These are phyloP conservation scores for Brachionus calyciflorus DNA, from an alignment of 1,140 invertebrate genomes.

Conservation along the genomic window DNA sequence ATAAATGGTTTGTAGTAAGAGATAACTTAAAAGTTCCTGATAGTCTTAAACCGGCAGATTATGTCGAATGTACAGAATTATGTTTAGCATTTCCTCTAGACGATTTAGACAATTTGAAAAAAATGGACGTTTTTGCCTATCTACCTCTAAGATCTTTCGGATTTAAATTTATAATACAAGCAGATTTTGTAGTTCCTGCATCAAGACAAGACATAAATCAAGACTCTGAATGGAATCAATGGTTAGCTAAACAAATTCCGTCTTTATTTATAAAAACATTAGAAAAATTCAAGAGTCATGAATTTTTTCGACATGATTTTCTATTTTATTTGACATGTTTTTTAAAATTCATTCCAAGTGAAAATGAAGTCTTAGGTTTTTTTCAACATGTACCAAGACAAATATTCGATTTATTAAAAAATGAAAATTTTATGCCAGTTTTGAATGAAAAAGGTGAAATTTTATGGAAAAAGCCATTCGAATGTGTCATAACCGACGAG, in stretches of 20 bases:
- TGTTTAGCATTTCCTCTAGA: constrained; percentile 38
- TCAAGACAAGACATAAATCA: constrained; percentile 40
- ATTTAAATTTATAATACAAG: constrained; percentile 44
- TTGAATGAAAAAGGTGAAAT: background rate
- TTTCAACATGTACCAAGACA: constrained; percentile 16
- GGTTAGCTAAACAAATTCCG: constrained; percentile 36
- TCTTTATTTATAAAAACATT: constrained; percentile 14
- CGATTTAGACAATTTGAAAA: constrained; percentile 3
- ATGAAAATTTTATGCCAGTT: background rate
- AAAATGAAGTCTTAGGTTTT: background rate
- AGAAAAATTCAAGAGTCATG: background rate
- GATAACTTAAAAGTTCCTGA: background rate
- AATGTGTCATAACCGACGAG: constrained; percentile 10
- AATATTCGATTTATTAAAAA: constrained; percentile 8
- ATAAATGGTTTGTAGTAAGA: constrained; percentile 29
- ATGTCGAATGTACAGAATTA: background rate
- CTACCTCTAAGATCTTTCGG: constrained; percentile 40
- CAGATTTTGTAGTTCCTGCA: constrained; percentile 46
- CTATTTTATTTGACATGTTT: background rate
- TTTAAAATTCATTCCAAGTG: constrained; percentile 25
- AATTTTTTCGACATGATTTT: background rate
- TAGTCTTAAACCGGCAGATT: background rate
- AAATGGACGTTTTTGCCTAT: constrained; percentile 41
- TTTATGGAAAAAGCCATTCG: background rate
- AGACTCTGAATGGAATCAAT: constrained; percentile 44